Evolutionary conservation across 2,797 vertebrate genomes (phyloP).

Genomic region (Danio kyathit): DNA sequence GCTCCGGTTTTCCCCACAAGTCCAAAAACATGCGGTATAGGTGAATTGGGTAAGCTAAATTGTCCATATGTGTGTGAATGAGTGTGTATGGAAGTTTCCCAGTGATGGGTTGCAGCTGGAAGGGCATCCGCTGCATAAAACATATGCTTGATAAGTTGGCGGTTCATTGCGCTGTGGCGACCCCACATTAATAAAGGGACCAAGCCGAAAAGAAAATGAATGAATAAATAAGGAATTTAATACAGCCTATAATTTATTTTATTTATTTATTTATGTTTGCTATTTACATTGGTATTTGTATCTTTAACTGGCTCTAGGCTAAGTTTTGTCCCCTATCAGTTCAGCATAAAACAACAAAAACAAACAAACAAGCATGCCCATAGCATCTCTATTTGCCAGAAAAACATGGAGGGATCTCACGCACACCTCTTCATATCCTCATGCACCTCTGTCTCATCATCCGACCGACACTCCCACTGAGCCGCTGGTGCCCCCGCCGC

Average conservation of each 20-base stretch:
- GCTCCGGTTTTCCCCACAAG: too few species aligned
- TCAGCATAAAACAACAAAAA: not conserved
- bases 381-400: not conserved
- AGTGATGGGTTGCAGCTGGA: too few species aligned
- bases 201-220: too few species aligned
- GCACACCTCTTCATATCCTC: constrained; percentile 31
- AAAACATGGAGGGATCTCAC: constrained; percentile 52
- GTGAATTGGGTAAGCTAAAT: too few species aligned
- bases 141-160: too few species aligned
- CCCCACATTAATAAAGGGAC: too few species aligned
- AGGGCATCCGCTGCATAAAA: too few species aligned
- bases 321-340: not conserved
- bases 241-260: not conserved
- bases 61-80: too few species aligned
- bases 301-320: not conserved
- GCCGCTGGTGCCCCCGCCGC: constrained; percentile 70
- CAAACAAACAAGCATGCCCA: not conserved
- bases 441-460: constrained; percentile 35
- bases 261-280: not conserved
- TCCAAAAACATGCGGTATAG: too few species aligned
- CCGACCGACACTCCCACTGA: constrained; percentile 58
- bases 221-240: too few species aligned
- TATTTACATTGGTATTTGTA: not conserved
- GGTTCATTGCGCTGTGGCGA: too few species aligned
- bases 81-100: too few species aligned